These are phyloP conservation scores for Callaeas wilsoni DNA, from an alignment of 2,113 vertebrate species.

Conservation along the genomic window DNA sequence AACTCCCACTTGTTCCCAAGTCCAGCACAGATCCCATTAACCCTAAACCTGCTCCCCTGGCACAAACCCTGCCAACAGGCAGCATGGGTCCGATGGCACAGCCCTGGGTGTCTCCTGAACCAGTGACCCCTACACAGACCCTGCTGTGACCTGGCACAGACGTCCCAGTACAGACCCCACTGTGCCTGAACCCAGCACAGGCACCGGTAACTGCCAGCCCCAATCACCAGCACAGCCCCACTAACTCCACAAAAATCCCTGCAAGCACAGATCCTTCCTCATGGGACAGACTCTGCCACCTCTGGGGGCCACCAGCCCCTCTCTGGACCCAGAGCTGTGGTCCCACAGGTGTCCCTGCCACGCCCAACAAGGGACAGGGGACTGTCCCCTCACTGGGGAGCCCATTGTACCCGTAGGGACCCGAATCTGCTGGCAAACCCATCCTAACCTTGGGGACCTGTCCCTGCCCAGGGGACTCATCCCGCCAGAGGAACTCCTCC, in stretches of 20 bases:
- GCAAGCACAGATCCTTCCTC: not conserved
- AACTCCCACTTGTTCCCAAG: not conserved
- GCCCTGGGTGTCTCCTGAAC: not conserved
- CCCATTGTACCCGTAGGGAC: not conserved
- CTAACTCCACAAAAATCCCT: rapidly evolving
- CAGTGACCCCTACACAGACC: not conserved
- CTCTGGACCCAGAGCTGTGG: not conserved
- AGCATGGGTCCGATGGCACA: rapidly evolving
- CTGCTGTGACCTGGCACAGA: not conserved
- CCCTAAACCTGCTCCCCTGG: not conserved
- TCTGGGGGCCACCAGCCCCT: not conserved
- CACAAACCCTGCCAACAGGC: not conserved
- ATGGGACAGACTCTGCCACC: rapidly evolving
- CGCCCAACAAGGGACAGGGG: not conserved
- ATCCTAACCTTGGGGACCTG: not conserved
- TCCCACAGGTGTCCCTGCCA: no score
- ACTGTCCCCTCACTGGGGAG: not conserved
- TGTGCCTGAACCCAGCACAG: not conserved
- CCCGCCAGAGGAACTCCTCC: not conserved
- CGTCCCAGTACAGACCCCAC: not conserved
- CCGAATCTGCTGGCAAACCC: not conserved
- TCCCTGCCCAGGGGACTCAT: not conserved
- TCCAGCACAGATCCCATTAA: not conserved
- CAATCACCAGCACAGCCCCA: not conserved
- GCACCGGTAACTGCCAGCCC: not conserved